phyloP scores from a whole-genome alignment of 2,113 vertebrate genomes.

The Gymnocephalus cernua region DNA sequence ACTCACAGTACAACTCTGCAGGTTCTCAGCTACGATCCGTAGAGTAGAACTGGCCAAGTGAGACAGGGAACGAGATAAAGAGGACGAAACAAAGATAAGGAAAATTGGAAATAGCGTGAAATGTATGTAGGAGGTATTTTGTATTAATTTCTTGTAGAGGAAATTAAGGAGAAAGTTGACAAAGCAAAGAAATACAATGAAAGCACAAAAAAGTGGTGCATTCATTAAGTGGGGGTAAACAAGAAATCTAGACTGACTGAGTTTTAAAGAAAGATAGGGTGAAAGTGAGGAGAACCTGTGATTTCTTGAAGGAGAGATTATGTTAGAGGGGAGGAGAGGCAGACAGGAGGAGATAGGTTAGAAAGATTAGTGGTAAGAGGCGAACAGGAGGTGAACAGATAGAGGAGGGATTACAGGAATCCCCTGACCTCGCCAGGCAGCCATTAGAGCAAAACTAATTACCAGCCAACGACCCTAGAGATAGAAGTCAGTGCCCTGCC shows the following conservation, averaged over 20 bases:
- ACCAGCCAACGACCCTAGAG: slow-evolving; percentile 75
- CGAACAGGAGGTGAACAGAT: slow-evolving; percentile 79
- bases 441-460: slow-evolving; percentile 85
- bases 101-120: slow-evolving; percentile 27
- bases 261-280: background rate
- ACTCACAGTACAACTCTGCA: slow-evolving; percentile 51
- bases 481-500: slow-evolving; percentile 66
- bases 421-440: slow-evolving; percentile 78
- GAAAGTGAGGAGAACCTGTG: slow-evolving; percentile 35
- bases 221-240: slow-evolving; percentile 9
- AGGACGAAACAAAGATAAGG: slow-evolving; percentile 28
- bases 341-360: slow-evolving; percentile 76
- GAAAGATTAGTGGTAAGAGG: slow-evolving; percentile 81
- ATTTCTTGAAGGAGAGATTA: slow-evolving; percentile 61
- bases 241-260: slow-evolving; percentile 1
- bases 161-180: background rate
- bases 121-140: slow-evolving; percentile 44
- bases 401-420: slow-evolving; percentile 84
- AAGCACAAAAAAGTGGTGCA: background rate
- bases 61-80: slow-evolving; percentile 22
- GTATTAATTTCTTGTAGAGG: background rate
- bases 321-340: slow-evolving; percentile 49
- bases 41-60: slow-evolving; percentile 19
- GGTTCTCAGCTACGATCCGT: slow-evolving; percentile 55
- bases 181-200: slow-evolving; percentile 1